Evolutionary conservation across 2,113 vertebrate species (phyloP).

Genomic region (Kryptolebias marmoratus): DNA sequence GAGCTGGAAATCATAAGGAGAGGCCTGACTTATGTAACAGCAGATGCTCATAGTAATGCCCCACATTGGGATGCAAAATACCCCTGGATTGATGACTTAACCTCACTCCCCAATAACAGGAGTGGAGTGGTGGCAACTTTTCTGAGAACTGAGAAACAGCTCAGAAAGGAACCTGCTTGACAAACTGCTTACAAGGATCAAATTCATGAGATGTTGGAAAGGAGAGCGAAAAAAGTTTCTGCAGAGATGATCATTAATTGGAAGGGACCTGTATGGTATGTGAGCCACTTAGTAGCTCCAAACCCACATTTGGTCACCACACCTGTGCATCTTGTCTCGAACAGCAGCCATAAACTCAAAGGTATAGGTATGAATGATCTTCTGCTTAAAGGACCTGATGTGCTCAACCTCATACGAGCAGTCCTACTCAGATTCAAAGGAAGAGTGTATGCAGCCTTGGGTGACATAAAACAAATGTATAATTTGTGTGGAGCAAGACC

Average conservation of each 20-base stretch:
- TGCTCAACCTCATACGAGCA: background rate
- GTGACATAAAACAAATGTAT: too few species aligned
- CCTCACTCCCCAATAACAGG: slow-evolving; percentile 13
- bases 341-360: background rate
- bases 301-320: slow-evolving; percentile 39
- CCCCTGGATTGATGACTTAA: slow-evolving; percentile 20
- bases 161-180: slow-evolving; percentile 15
- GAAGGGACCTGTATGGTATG: slow-evolving; percentile 25
- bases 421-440: background rate
- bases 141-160: slow-evolving; percentile 28
- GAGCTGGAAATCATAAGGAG: slow-evolving; percentile 31
- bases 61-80: slow-evolving; percentile 36
- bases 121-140: slow-evolving; percentile 15
- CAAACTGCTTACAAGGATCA: background rate
- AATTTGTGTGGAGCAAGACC: too few species aligned
- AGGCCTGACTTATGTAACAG: slow-evolving; percentile 20
- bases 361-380: background rate
- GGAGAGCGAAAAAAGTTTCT: slow-evolving; percentile 14
- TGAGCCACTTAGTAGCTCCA: slow-evolving; percentile 21
- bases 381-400: background rate
- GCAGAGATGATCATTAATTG: background rate
- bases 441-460: background rate
- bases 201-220: slow-evolving; percentile 46
- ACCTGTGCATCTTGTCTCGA: background rate
- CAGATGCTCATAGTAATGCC: background rate